Evolutionary conservation across 2,113 vertebrate genomes (phyloP).

Genomic region (Clarias magur): DNA sequence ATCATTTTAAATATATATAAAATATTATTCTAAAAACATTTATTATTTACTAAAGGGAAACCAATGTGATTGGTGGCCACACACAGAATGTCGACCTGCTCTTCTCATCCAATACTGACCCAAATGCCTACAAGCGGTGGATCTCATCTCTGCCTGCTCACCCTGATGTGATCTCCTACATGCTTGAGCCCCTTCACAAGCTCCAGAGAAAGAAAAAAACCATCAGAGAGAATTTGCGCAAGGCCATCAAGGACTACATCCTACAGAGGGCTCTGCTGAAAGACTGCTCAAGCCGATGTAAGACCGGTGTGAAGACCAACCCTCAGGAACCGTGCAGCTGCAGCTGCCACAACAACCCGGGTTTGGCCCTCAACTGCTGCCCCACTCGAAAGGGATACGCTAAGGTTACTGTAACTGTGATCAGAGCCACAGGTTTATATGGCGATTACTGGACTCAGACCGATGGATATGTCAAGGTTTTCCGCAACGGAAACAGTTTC

Average conservation of each 20-base stretch:
- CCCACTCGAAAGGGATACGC: constrained; percentile 61
- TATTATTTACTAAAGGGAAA: constrained; percentile 41
- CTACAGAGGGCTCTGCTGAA: constrained; percentile 51
- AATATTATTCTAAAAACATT: not conserved
- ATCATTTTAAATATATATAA: not conserved
- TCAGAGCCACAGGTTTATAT: constrained; percentile 47
- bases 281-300: constrained; percentile 63
- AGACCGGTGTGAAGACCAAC: constrained; percentile 41
- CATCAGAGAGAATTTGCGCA: constrained; percentile 39
- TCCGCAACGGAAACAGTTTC: not conserved
- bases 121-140: constrained; percentile 62
- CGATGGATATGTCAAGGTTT: constrained; percentile 49
- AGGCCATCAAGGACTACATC: constrained; percentile 66
- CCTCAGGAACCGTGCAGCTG: constrained; percentile 59
- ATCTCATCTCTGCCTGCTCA: constrained; percentile 47
- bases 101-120: constrained; percentile 51
- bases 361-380: constrained; percentile 64
- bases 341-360: constrained; percentile 39
- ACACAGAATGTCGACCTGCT: constrained; percentile 56
- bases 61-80: constrained; percentile 54
- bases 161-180: constrained; percentile 64
- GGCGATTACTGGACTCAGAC: constrained; percentile 55
- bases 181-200: constrained; percentile 63
- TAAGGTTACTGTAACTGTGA: constrained; percentile 55
- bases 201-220: constrained; percentile 51